phyloP scores from a whole-genome alignment of 1,140 invertebrate genomes.

The Neodiprion virginianus region DNA sequence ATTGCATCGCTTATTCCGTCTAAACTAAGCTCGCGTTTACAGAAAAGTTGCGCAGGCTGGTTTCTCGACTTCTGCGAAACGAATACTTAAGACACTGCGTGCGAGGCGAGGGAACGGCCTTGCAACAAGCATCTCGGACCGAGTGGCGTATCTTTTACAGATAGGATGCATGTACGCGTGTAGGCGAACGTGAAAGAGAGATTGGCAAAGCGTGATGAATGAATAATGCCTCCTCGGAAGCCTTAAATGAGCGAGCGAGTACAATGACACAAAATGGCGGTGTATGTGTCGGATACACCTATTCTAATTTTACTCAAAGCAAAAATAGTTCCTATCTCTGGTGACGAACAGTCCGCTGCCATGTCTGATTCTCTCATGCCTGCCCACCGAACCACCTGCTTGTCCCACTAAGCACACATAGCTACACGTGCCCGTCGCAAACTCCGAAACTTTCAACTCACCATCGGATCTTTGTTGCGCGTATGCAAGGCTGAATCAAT shows the following conservation, averaged over 20 bases:
- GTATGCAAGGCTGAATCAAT: no score
- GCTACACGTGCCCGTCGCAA: background rate
- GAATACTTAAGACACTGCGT: no score
- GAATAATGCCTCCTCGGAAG: background rate
- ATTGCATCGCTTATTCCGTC: no score
- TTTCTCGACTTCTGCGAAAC: no score
- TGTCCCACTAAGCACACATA: background rate
- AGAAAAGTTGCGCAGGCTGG: no score
- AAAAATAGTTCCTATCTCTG: constrained; percentile 1
- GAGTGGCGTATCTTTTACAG: background rate
- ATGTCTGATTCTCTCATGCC: background rate
- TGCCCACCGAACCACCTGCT: background rate
- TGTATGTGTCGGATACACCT: background rate
- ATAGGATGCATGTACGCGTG: no score
- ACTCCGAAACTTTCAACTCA: no score
- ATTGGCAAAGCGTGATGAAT: background rate
- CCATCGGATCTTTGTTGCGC: no score
- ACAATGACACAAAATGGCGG: background rate
- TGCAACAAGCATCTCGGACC: background rate
- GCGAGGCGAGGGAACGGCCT: no score
- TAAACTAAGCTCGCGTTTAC: no score
- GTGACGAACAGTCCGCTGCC: background rate
- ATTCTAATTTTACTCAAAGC: background rate
- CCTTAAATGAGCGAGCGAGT: background rate
- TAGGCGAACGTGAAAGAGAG: background rate